Evolutionary conservation across 2,888 invertebrate genomes (phyloP), one percentile per base, ranked within the genome.

Genomic region (Athetis lepigone): DNA sequence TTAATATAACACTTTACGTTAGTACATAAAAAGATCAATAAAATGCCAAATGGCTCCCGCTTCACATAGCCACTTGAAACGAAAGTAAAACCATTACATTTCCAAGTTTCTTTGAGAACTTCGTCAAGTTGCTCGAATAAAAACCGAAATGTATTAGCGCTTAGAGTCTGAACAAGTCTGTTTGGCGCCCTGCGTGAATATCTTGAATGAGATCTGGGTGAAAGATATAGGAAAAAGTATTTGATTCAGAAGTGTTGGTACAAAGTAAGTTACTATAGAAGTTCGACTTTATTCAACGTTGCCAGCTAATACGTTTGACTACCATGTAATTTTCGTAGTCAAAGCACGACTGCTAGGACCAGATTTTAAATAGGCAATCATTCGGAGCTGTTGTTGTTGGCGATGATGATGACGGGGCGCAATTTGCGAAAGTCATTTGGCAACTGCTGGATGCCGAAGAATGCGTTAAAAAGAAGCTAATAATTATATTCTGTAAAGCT

Each of bases 161-260:
- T 16, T 58, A 27, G 18, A 50, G 47, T 43, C 37, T 42, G 27
- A 39, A 45, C 45, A 52, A 40, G 42, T 69, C 58, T 37, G 27
- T 40, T 43, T 59, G 63, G 75, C 58, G 51, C 58, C 72, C 40
- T 9, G 33, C 8, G 7, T 61, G 51, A 67, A 70, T 60, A 60
- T 47, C 33, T 70, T 33, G 29, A 62, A 46, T 49, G 33, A 60
- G 40, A 59, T 66, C 25, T 33, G 7, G 47, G 47, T 65, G 43
- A 58, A 54, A 58, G 37, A 51, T 68, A 47, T 25, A 19, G 36
- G 39, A 36, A 23, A 37, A 45, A 13, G 40, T 37, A 36, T 69
- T 55, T 37, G 11, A n/a, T 43, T 29, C 8, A 43, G 27, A 21
- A 18, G n/a, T 21, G n/a, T n/a, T 25, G n/a, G 6, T 13, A 16